phyloP scores from a whole-genome alignment of 2,888 invertebrate species.

The Blera fallax region DNA sequence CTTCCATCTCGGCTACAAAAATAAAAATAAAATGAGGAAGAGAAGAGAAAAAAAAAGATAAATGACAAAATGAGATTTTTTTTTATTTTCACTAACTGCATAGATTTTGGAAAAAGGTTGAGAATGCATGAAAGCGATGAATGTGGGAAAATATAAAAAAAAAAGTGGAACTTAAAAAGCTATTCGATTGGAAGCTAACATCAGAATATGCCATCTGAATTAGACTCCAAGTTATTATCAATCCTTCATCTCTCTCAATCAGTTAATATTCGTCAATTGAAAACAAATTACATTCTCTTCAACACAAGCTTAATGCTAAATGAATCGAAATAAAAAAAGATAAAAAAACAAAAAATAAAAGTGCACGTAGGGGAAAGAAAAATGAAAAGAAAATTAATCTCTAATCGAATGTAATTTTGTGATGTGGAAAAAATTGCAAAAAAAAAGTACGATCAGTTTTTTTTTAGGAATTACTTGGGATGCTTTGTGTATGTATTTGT shows the following conservation, averaged over 20 bases:
- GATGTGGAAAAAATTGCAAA: neutral
- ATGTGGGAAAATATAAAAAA: neutral
- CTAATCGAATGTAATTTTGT: slow-evolving; percentile 48
- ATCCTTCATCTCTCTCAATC: slow-evolving; percentile 24
- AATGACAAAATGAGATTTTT: slow-evolving; percentile 58
- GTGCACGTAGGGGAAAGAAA: slow-evolving; percentile 37
- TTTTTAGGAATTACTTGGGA: slow-evolving; percentile 18
- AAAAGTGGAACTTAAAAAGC: slow-evolving; percentile 9
- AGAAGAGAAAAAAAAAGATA: slow-evolving; percentile 72
- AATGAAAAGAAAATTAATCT: neutral
- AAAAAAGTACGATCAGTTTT: slow-evolving; percentile 22
- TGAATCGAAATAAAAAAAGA: slow-evolving; percentile 53
- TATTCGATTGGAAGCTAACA: slow-evolving; percentile 55
- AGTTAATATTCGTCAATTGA: slow-evolving; percentile 34
- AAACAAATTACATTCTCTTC: slow-evolving; percentile 70
- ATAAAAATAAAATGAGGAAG: slow-evolving; percentile 56
- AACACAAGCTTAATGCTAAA: slow-evolving; percentile 76
- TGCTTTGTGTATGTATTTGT: slow-evolving; percentile 29
- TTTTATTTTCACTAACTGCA: slow-evolving; percentile 25
- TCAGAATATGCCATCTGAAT: slow-evolving; percentile 70
- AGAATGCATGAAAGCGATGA: slow-evolving; percentile 51
- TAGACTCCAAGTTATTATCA: slow-evolving; percentile 51
- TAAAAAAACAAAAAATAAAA: slow-evolving; percentile 31
- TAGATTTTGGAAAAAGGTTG: slow-evolving; percentile 24
- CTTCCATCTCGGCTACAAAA: slow-evolving; percentile 81